Evolutionary conservation across 2,797 vertebrate genomes (phyloP), one percentile per base, ranked within the genome.

Genomic region (Steatocranus sp.): DNA sequence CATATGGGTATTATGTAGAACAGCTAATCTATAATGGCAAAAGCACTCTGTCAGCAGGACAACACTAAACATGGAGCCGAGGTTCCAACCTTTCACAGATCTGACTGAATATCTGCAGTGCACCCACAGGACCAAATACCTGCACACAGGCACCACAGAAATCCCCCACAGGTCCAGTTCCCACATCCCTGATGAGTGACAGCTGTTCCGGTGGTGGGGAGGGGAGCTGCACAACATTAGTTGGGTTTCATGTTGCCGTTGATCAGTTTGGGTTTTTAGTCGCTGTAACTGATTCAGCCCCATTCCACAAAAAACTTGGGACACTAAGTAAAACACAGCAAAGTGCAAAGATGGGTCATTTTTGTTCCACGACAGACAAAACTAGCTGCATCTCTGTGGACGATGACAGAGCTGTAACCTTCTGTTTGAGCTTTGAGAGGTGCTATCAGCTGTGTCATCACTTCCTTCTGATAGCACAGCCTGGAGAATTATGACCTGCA

Each of bases 141-240:
- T 58, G 54, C 54, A 32, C 27, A 32, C 15, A 0, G 51, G 23
- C 51, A 3, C 4, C 23, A 54, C 51, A 34, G 56, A 30, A 61
- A 58, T 32, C 9, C 54, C 27, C 54, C 30, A 58, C 4, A 2
- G 54, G 54, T 58, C 30, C 30, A 7, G 17, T 11, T 56, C 54
- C 54, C 54, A 32, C 54, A 18, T 56, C 53, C 53, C 25, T 4
- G 53, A 56, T 0, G 53, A 1, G 1, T 0, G 25, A 30, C 53
- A 30, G 53, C 53, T 17, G 53, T 18, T 54, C 0, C 14, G 5
- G 14, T 30, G 53, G 53, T 17, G 53, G 53, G 48, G 25, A 56
- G 53, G 53, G 53, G 25, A 56, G 25, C 53, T 30, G 53, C 25
- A 0, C 53, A 27, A 27, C 51, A 54, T 30, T 54, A 54, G 25